Percentiles rank a stretch among this genome's conserved stretches.
These are phyloP conservation scores for Syrista parreyssii DNA, from an alignment of 2,888 invertebrate species.

Conservation along the genomic window DNA sequence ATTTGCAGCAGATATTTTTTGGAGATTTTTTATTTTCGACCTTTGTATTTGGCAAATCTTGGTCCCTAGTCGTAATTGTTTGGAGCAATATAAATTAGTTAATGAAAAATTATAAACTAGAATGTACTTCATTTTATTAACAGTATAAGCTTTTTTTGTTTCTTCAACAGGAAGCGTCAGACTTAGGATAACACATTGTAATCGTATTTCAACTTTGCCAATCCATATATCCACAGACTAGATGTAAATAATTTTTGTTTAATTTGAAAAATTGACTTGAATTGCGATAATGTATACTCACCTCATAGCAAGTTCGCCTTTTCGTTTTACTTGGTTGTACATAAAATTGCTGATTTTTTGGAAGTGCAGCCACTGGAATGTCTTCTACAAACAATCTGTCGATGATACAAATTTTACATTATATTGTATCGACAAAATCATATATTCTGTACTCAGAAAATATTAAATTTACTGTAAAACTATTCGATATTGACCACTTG, in stretches of 20 bases:
- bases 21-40: background rate
- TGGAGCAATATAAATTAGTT: background rate
- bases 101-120: background rate
- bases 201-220: constrained; percentile 37
- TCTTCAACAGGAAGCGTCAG: background rate
- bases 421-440: constrained; percentile 5
- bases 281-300: constrained; percentile 22
- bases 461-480: constrained; percentile 51
- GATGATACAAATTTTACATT: constrained; percentile 12
- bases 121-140: background rate
- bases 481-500: constrained; percentile 48
- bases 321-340: constrained; percentile 30
- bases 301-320: constrained; percentile 36
- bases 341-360: constrained; percentile 33
- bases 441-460: background rate
- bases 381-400: constrained; percentile 59
- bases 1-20: background rate
- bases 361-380: constrained; percentile 56
- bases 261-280: background rate
- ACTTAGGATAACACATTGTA: constrained; percentile 16
- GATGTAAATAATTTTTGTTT: constrained; percentile 15
- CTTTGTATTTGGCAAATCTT: background rate
- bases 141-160: background rate
- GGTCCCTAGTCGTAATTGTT: background rate
- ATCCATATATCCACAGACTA: constrained; percentile 43